Evolutionary conservation across 2,113 vertebrate genomes (phyloP).

Genomic region (Calcarius ornatus): DNA sequence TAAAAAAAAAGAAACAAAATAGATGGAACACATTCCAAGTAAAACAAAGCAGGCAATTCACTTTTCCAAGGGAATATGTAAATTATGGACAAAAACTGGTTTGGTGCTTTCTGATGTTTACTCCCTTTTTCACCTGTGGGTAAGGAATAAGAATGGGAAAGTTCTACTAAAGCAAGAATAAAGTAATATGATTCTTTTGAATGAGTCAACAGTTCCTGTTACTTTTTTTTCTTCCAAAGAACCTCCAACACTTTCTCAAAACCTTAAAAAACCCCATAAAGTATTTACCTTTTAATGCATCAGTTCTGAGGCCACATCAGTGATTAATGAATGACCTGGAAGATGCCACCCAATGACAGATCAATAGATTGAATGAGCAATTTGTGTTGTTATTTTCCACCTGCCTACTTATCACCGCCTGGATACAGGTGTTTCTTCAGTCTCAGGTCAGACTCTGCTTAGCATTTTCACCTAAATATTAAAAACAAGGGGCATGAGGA

Average conservation of each 20-base stretch:
- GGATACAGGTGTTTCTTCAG: not conserved
- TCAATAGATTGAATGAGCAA: rapidly evolving
- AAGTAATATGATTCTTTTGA: not conserved
- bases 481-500: not conserved
- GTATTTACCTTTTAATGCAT: not conserved
- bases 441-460: not conserved
- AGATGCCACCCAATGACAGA: not conserved
- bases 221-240: not conserved
- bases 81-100: not conserved
- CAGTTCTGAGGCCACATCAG: not conserved
- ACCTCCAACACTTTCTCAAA: not conserved
- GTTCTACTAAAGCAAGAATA: not conserved
- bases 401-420: not conserved
- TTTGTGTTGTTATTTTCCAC: not conserved
- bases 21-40: not conserved
- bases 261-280: not conserved
- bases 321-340: not conserved
- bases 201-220: not conserved
- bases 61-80: not conserved
- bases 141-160: not conserved
- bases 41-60: not conserved
- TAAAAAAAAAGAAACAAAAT: not conserved
- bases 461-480: not conserved
- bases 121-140: not conserved
- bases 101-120: not conserved